Conservation (phyloP, 2,113 vertebrate species). For the Sciurus niger region DNA sequence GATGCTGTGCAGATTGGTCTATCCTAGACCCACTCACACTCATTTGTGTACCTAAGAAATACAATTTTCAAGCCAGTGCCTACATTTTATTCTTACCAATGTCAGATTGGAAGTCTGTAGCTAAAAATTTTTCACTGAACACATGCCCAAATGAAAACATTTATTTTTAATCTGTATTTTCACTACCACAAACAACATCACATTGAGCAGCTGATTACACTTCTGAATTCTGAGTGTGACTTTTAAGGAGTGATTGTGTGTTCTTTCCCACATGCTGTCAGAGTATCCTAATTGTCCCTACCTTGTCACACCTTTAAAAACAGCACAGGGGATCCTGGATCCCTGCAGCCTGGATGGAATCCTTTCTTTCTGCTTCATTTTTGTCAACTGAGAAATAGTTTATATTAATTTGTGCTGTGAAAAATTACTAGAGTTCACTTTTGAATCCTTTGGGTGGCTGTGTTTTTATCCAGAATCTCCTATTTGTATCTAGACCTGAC, state of each 20-base stretch:
- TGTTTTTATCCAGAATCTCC: background rate
- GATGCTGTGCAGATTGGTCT: background rate
- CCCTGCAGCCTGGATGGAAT: background rate
- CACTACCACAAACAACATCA: background rate
- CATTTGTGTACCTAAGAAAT: no score
- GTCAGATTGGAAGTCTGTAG: background rate
- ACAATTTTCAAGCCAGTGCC: background rate
- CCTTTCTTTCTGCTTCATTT: background rate
- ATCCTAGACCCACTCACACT: no score
- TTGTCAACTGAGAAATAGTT: background rate
- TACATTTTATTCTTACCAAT: background rate
- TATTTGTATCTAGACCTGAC: background rate
- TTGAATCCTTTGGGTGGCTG: background rate
- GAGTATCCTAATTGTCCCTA: background rate
- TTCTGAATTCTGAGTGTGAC: background rate
- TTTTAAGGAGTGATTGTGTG: background rate
- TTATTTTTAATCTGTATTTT: background rate
- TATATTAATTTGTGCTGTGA: background rate
- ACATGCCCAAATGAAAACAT: background rate
- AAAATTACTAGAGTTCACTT: background rate
- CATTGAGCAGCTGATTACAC: no score
- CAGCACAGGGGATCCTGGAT: accelerated
- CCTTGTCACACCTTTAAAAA: background rate
- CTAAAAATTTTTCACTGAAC: background rate
- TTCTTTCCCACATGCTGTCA: background rate